Conservation (phyloP, 1,140 invertebrate genomes). For the Periplaneta americana region DNA sequence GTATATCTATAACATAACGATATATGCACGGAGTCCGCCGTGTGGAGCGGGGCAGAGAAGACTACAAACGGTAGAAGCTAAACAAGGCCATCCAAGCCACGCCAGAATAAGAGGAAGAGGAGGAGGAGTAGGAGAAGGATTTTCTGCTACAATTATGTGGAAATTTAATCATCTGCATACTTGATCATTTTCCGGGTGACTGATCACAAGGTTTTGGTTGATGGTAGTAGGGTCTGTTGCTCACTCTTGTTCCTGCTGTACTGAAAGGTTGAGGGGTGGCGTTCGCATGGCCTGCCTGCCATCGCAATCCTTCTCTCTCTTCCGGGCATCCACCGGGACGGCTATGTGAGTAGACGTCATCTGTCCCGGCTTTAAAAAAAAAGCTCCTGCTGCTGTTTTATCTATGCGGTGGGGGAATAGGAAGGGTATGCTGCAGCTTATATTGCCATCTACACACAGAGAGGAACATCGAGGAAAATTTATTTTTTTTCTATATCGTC, state of each 20-base stretch:
- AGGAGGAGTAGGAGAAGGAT: neutral
- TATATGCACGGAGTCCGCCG: neutral
- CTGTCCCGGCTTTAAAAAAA: neutral
- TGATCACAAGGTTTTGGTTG: slow-evolving; percentile 20
- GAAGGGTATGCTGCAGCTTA: neutral
- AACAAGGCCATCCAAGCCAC: neutral
- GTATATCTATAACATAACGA: neutral
- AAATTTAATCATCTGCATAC: slow-evolving; percentile 23
- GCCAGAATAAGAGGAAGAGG: neutral
- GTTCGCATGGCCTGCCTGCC: neutral
- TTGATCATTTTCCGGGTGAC: slow-evolving; percentile 23
- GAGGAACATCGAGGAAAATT: too few species aligned
- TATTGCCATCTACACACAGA: neutral
- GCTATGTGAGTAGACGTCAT: neutral
- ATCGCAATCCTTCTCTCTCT: neutral
- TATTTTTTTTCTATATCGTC: too few species aligned
- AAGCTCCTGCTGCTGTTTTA: neutral
- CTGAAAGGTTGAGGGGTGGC: neutral
- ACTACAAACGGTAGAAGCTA: neutral
- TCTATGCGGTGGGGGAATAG: neutral
- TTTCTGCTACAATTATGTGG: slow-evolving; percentile 19
- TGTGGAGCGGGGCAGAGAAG: neutral
- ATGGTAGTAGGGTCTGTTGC: neutral
- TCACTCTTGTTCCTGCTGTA: neutral
- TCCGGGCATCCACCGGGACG: neutral